These are phyloP conservation scores for Heterochromis multidens DNA, from an alignment of 2,113 vertebrate genomes.

Conservation along the genomic window DNA sequence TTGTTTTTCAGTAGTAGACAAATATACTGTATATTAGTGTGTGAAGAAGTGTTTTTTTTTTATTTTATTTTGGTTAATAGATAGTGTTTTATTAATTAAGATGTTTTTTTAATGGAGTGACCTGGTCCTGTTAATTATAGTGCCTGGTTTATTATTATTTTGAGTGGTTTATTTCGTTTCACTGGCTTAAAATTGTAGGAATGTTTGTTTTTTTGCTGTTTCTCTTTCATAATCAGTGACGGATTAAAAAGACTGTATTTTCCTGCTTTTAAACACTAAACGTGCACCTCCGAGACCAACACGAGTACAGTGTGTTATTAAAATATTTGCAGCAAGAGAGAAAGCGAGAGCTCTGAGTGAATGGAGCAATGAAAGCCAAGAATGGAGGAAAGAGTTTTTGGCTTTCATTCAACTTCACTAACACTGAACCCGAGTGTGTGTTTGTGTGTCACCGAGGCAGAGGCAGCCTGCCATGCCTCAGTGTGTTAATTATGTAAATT, in stretches of 20 bases:
- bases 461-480: conserved; percentile 48
- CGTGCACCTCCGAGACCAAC: not conserved
- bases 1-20: not conserved
- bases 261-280: not conserved
- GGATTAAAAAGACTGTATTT: not conserved
- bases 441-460: not conserved
- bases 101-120: not conserved
- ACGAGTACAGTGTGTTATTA: not conserved
- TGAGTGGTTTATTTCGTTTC: not conserved
- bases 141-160: not conserved
- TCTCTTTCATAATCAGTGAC: not conserved
- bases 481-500: conserved; percentile 72
- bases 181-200: not conserved
- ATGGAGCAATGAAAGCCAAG: not conserved
- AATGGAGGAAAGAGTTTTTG: conserved; percentile 1
- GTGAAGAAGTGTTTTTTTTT: not conserved
- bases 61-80: too few relatives aligned
- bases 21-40: not conserved
- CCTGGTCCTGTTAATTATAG: not conserved
- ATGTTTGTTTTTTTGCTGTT: not conserved
- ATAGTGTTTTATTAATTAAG: not conserved
- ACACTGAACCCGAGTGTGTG: not conserved
- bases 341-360: not conserved
- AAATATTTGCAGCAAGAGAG: not conserved
- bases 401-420: not conserved